Percentiles rank a stretch among this genome's conserved stretches.
Conservation (phyloP, 37 sponge, comb jelly and placozoan species). For the Axinella damicornis region DNA sequence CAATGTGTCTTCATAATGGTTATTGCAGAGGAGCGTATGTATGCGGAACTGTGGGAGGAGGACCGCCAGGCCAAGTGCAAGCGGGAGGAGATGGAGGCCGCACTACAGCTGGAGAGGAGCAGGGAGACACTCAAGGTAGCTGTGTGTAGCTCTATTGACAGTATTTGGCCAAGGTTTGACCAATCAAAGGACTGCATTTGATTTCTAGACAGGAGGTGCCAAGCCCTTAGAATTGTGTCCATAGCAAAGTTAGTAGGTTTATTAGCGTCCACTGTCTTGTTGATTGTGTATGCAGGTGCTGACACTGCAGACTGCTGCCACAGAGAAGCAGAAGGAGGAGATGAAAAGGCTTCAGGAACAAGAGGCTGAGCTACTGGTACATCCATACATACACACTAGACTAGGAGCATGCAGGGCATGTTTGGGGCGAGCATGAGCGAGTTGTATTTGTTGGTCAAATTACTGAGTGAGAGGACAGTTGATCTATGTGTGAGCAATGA, state of each 20-base stretch:
- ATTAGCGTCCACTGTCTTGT: too few species aligned
- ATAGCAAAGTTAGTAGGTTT: too few species aligned
- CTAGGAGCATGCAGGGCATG: too few species aligned
- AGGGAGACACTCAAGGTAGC: slow-evolving; percentile 80
- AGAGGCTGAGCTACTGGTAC: slow-evolving; percentile 91
- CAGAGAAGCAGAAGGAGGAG: slow-evolving; percentile 79
- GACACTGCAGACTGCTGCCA: slow-evolving; percentile 88
- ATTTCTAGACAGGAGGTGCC: too few species aligned
- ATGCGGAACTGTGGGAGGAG: slow-evolving; percentile 93
- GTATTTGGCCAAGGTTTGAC: too few species aligned
- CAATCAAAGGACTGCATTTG: too few species aligned
- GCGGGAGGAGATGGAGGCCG: slow-evolving; percentile 95
- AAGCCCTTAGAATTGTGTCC: too few species aligned
- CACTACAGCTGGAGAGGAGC: slow-evolving; percentile 89
- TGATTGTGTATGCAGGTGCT: slow-evolving; percentile 52
- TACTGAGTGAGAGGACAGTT: too few species aligned
- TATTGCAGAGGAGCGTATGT: slow-evolving; percentile 87
- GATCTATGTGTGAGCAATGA: too few species aligned
- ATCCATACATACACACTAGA: neutral
- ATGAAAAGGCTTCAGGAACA: slow-evolving; percentile 76
- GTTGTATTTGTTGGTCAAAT: too few species aligned
- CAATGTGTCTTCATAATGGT: too few species aligned
- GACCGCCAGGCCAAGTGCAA: slow-evolving; percentile 85
- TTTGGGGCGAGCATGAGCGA: too few species aligned
- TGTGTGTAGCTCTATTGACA: neutral